These are phyloP conservation scores for Aculops lycopersici DNA, from an alignment of 1,140 invertebrate species.

Conservation along the genomic window DNA sequence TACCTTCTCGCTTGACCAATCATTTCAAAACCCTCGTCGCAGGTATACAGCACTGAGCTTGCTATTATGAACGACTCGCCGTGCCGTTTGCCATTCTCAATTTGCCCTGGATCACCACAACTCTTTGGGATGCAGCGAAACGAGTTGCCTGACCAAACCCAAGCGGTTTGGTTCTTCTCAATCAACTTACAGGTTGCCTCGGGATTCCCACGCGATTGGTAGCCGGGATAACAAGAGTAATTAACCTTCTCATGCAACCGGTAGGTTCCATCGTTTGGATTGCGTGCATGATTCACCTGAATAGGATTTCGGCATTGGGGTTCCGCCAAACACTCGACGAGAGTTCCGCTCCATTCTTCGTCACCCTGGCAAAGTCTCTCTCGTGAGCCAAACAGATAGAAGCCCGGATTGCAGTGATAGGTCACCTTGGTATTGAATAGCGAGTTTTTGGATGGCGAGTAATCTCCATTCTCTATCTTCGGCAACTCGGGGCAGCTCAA, in stretches of 20 bases:
- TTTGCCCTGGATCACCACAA: constrained; percentile 52
- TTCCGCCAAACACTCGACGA: constrained; percentile 58
- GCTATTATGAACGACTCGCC: constrained; percentile 68
- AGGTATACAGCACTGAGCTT: constrained; percentile 62
- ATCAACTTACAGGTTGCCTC: constrained; percentile 38
- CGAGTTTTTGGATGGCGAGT: constrained; percentile 11
- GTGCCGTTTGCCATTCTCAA: constrained; percentile 57
- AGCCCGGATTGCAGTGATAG: constrained; percentile 57
- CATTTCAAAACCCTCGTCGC: constrained; percentile 62
- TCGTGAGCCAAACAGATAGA: constrained; percentile 45
- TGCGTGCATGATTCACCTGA: constrained; percentile 50
- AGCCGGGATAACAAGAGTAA: constrained; percentile 65
- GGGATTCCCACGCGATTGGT: constrained; percentile 37
- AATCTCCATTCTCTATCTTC: constrained; percentile 1
- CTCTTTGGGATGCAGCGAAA: constrained; percentile 26
- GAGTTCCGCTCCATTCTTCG: constrained; percentile 55
- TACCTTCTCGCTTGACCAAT: constrained; percentile 43
- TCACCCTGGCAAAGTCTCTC: constrained; percentile 61
- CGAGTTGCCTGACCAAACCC: constrained; percentile 25
- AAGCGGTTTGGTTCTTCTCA: constrained; percentile 38
- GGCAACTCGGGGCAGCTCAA: constrained; percentile 10
- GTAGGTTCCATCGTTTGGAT: constrained; percentile 27
- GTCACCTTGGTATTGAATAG: constrained; percentile 40
- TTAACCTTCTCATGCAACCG: constrained; percentile 29
- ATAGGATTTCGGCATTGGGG: constrained; percentile 11